Percentiles rank a stretch among this genome's conserved stretches.
Evolutionary conservation across 2,797 vertebrate species (phyloP).

Genomic region (Setipinna tenuifilis): DNA sequence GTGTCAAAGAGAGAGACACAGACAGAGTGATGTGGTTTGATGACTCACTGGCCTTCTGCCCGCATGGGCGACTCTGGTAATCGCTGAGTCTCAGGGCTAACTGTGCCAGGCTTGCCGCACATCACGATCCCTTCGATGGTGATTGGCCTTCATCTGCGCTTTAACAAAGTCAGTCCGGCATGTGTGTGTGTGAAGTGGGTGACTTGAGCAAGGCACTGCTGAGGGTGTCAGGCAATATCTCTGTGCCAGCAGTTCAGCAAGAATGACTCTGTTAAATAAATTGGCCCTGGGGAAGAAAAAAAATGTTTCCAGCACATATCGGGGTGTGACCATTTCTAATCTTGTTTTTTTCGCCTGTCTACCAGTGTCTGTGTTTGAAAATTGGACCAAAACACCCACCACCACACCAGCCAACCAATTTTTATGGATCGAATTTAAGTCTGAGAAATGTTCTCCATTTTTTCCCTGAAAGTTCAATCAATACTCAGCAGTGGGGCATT

Average conservation of each 20-base stretch:
- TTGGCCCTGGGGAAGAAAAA: not conserved
- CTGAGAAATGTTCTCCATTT: not conserved
- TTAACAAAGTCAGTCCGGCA: not conserved
- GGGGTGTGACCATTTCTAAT: not conserved
- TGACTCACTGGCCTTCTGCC: slow-evolving; percentile 15
- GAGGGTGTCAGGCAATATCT: not conserved
- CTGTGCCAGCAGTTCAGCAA: not conserved
- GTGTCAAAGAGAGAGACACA: not conserved
- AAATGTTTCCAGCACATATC: not conserved
- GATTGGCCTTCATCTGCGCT: slow-evolving; percentile 34
- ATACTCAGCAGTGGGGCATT: not conserved
- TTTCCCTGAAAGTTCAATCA: not conserved
- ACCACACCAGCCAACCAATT: not conserved
- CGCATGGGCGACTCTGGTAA: not conserved
- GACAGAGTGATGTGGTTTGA: not conserved
- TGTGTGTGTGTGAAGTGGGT: not conserved
- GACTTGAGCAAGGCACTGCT: not conserved
- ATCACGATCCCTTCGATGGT: slow-evolving; percentile 25
- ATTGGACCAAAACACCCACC: not conserved
- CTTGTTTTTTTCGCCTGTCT: not conserved
- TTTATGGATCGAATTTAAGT: not conserved
- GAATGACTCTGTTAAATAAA: slow-evolving; percentile 13
- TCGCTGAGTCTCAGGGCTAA: not conserved
- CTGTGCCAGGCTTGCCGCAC: slow-evolving; percentile 27
- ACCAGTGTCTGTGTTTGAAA: not conserved